Percentiles rank a stretch among this genome's conserved stretches.
phyloP scores from a whole-genome alignment of 1,140 invertebrate genomes.

The Zophobas atratus region DNA sequence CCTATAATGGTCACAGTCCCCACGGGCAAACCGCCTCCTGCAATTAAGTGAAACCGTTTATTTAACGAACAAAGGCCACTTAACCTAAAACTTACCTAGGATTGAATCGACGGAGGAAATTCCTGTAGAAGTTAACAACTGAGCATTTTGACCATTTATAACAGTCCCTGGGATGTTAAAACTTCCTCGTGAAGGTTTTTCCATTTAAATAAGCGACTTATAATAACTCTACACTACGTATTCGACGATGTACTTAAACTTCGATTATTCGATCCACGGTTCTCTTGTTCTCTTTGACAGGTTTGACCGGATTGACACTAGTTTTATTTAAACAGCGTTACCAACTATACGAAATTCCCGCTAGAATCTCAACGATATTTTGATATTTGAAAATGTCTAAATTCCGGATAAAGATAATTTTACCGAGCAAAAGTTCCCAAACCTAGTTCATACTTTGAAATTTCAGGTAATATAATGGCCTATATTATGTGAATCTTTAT shows the following conservation, averaged over 20 bases:
- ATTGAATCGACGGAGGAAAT: slow-evolving; percentile 80
- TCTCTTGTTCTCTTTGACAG: too few relatives aligned
- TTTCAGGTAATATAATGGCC: slow-evolving; percentile 83
- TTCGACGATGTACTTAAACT: background rate
- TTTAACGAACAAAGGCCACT: slow-evolving; percentile 56
- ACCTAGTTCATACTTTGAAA: too few relatives aligned
- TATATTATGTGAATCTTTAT: slow-evolving; percentile 65
- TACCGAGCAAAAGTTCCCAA: too few relatives aligned
- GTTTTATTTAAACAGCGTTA: too few relatives aligned
- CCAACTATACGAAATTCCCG: too few relatives aligned
- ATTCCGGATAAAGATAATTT: too few relatives aligned
- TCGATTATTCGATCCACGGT: background rate
- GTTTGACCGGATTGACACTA: too few relatives aligned
- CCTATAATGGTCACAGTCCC: slow-evolving; percentile 75
- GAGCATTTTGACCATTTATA: slow-evolving; percentile 77
- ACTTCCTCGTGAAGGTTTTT: slow-evolving; percentile 56
- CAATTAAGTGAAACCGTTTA: slow-evolving; percentile 50
- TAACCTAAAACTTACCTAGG: slow-evolving; percentile 71
- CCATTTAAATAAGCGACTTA: slow-evolving; percentile 51
- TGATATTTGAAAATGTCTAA: too few relatives aligned
- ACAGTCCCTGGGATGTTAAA: slow-evolving; percentile 75
- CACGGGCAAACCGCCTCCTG: slow-evolving; percentile 75
- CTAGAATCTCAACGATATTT: too few relatives aligned
- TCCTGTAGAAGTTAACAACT: slow-evolving; percentile 79
- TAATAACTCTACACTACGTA: slow-evolving; percentile 14